phyloP scores from a whole-genome alignment of 2,113 vertebrate genomes.

The Acanthisitta chloris region DNA sequence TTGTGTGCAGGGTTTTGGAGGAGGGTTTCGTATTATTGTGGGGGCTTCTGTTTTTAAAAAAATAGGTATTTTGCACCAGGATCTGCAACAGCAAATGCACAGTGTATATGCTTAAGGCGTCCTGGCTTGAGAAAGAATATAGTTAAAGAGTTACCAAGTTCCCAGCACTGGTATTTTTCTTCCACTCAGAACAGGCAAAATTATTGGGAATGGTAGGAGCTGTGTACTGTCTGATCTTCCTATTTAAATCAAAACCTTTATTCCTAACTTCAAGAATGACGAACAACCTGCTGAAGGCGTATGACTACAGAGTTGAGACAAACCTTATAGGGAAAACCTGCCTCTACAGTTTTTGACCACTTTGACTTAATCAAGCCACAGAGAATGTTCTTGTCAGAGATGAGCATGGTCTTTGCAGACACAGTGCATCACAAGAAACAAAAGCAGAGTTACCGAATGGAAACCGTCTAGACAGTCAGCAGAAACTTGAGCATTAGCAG shows the following conservation, averaged over 20 bases:
- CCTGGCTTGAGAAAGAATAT: background rate
- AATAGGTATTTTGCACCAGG: background rate
- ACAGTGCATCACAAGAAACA: background rate
- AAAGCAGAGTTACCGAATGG: background rate
- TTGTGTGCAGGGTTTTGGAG: background rate
- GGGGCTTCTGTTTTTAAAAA: background rate
- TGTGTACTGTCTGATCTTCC: background rate
- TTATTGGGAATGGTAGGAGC: background rate
- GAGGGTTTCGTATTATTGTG: background rate
- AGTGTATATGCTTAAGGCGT: background rate
- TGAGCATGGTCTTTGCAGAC: background rate
- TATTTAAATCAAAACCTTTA: background rate
- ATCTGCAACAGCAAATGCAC: background rate
- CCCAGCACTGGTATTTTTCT: background rate
- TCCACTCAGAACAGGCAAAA: background rate
- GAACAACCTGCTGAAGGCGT: background rate
- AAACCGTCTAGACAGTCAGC: slow-evolving; percentile 41
- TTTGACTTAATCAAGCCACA: slow-evolving; percentile 2
- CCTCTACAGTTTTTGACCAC: slow-evolving; percentile 5
- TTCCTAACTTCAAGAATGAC: background rate
- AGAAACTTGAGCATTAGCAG: slow-evolving; percentile 39
- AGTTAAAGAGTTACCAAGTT: background rate
- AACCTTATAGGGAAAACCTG: slow-evolving; percentile 13
- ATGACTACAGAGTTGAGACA: background rate
- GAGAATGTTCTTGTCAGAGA: background rate